phyloP scores from a whole-genome alignment of 2,888 invertebrate species.

The Meteorus cinctellus region DNA sequence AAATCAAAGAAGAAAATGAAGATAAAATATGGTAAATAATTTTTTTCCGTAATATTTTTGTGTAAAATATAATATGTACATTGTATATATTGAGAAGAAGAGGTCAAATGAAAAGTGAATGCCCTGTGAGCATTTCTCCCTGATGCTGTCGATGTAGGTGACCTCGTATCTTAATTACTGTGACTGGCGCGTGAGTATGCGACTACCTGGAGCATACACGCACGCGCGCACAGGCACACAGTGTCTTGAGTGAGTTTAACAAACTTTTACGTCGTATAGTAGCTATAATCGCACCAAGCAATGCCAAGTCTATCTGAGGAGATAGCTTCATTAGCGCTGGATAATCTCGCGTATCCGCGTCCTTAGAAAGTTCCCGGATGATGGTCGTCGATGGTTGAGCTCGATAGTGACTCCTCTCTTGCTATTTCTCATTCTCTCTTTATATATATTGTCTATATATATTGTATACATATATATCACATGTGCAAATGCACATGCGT shows the following conservation, averaged over 20 bases:
- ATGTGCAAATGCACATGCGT: background rate
- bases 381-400: slow-evolving; percentile 41
- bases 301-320: slow-evolving; percentile 46
- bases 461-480: no score
- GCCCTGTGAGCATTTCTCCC: slow-evolving; percentile 43
- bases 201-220: background rate
- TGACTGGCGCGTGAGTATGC: slow-evolving; percentile 49
- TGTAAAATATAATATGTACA: background rate
- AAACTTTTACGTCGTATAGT: slow-evolving; percentile 61
- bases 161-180: slow-evolving; percentile 69
- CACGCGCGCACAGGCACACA: background rate
- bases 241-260: slow-evolving; percentile 57
- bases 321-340: slow-evolving; percentile 67
- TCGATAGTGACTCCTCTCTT: slow-evolving; percentile 32
- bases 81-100: slow-evolving; percentile 4
- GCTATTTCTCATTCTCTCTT: no score
- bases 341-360: slow-evolving; percentile 59
- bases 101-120: slow-evolving; percentile 47
- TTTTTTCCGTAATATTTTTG: background rate
- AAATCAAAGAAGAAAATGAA: background rate
- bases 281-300: slow-evolving; percentile 9
- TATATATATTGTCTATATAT: no score
- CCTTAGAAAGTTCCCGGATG: slow-evolving; percentile 55
- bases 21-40: background rate
- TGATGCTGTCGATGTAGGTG: slow-evolving; percentile 65